Conservation (phyloP, 2,888 invertebrate genomes). For the Heteropelma amictum region DNA sequence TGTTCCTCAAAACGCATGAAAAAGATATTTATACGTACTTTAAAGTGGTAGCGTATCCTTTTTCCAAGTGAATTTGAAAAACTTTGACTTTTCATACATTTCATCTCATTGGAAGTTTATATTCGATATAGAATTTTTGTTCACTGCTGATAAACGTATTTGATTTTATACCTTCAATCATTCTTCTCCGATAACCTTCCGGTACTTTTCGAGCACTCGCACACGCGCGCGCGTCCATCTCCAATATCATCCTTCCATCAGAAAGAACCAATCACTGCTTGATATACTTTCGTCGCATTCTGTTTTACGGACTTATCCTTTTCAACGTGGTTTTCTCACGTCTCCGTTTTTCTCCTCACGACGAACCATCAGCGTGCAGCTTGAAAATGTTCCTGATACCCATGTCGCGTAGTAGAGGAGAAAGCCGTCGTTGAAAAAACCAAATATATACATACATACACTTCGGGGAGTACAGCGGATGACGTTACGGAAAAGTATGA, state of each 20-base stretch:
- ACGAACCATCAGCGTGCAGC: not conserved
- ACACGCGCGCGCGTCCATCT: too few species aligned
- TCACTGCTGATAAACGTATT: too few species aligned
- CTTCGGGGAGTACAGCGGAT: not conserved
- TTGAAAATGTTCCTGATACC: conserved; percentile 11
- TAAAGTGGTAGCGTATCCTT: too few species aligned
- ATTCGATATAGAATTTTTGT: too few species aligned
- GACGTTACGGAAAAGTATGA: not conserved
- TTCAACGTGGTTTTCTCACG: conserved; percentile 5
- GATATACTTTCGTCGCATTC: not conserved
- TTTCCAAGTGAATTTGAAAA: too few species aligned
- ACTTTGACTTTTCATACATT: too few species aligned
- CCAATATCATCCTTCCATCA: not conserved
- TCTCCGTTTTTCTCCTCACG: conserved; percentile 1
- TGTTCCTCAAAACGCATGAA: too few species aligned
- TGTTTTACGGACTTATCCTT: conserved; percentile 1
- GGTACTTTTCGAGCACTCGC: not conserved
- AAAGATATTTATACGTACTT: too few species aligned
- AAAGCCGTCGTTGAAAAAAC: not conserved
- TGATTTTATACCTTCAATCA: not conserved
- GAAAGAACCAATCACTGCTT: not conserved
- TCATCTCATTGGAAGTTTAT: too few species aligned
- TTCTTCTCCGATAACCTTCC: not conserved
- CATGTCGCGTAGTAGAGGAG: not conserved
- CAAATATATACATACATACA: not conserved